Conservation (phyloP, 2,888 invertebrate genomes). For the Drosophila hamatofila region DNA sequence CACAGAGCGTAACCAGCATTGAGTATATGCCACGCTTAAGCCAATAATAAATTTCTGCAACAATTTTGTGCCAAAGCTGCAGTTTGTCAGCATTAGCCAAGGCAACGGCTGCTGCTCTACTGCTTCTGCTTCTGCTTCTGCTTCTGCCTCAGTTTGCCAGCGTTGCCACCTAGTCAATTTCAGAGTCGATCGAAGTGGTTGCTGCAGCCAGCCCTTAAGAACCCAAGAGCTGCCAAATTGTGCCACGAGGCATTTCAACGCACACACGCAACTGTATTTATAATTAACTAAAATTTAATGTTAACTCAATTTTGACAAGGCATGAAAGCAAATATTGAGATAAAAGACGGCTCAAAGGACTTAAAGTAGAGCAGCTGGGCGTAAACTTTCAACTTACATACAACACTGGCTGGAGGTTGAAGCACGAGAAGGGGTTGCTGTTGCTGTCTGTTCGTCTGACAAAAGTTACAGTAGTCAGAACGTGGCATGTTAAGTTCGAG, state of each 20-base stretch:
- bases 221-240: conserved; percentile 7
- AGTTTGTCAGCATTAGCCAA: conserved; percentile 74
- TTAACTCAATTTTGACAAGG: conserved; percentile 48
- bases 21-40: conserved; percentile 55
- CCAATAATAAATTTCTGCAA: conserved; percentile 77
- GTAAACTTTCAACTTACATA: conserved; percentile 22
- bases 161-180: conserved; percentile 18
- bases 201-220: conserved; percentile 1
- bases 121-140: neutral
- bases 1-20: conserved; percentile 26
- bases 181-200: conserved; percentile 30
- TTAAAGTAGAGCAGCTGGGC: conserved; percentile 4
- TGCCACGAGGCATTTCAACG: conserved; percentile 21
- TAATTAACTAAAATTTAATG: conserved; percentile 59
- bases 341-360: conserved; percentile 33
- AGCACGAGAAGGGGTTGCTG: no score
- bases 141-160: conserved; percentile 9
- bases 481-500: conserved; percentile 67
- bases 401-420: neutral
- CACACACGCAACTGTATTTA: conserved; percentile 38
- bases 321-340: conserved; percentile 41
- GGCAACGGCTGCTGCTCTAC: conserved; percentile 7
- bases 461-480: conserved; percentile 63
- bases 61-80: conserved; percentile 77
- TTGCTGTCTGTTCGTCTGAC: conserved; percentile 16